These are phyloP conservation scores for Lottia gigantea DNA, from an alignment of 2,888 invertebrate species.

Conservation along the genomic window DNA sequence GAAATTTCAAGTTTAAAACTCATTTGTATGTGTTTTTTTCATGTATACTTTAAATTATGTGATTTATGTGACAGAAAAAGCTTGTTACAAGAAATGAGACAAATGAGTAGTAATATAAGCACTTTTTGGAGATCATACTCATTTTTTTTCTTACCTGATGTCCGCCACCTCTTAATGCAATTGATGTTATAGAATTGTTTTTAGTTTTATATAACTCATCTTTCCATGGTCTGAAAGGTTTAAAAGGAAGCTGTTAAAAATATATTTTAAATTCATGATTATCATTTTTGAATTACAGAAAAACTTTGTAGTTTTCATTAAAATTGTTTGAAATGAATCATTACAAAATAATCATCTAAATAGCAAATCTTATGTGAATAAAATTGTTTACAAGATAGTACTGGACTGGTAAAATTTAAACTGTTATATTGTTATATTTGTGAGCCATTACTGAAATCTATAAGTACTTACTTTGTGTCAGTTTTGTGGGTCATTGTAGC, in stretches of 20 bases:
- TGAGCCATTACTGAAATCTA: background rate
- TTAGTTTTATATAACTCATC: constrained; percentile 35
- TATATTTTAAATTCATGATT: background rate
- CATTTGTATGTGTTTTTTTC: background rate
- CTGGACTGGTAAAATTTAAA: too few relatives aligned
- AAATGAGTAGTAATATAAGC: too few relatives aligned
- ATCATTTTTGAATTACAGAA: background rate
- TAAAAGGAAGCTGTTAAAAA: background rate
- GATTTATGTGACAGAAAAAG: too few relatives aligned
- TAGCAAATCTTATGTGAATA: too few relatives aligned
- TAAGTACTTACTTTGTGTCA: constrained; percentile 10
- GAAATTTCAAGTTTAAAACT: background rate
- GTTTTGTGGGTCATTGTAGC: constrained; percentile 29
- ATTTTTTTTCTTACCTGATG: constrained; percentile 60
- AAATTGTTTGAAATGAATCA: background rate
- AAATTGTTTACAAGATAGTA: too few relatives aligned
- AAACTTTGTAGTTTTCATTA: background rate
- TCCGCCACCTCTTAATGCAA: constrained; percentile 70
- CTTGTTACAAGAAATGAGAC: background rate
- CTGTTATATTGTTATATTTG: too few relatives aligned
- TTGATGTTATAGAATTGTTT: constrained; percentile 78
- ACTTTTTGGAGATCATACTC: too few relatives aligned
- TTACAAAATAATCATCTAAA: background rate
- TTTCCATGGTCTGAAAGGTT: constrained; percentile 41
- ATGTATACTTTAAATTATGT: background rate